Percentiles rank a stretch among this genome's conserved stretches.
Conservation (phyloP, 2,888 invertebrate species). For the Heliconius ismenius region DNA sequence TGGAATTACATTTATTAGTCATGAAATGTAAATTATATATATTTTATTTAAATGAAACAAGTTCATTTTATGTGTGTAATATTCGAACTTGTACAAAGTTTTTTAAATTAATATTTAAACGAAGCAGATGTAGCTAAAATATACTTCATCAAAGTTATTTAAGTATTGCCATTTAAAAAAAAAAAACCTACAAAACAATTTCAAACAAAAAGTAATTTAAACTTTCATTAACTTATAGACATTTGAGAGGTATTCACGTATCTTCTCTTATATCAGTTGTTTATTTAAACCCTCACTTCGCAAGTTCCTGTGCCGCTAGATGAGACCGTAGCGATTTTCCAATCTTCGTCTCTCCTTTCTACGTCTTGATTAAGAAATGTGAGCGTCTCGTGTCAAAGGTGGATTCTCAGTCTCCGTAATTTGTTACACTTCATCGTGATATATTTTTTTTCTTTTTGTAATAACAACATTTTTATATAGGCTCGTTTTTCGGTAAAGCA, state of each 20-base stretch:
- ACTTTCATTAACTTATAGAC: conserved; percentile 23
- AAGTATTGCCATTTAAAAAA: not conserved
- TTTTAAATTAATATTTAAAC: not conserved
- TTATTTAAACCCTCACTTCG: conserved; percentile 34
- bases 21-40: not conserved
- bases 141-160: not conserved
- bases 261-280: conserved; percentile 24
- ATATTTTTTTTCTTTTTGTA: not conserved
- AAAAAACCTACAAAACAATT: not conserved
- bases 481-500: not conserved
- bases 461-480: not conserved
- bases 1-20: not conserved
- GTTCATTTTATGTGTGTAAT: not conserved
- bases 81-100: not conserved
- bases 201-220: conserved; percentile 21
- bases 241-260: conserved; percentile 17
- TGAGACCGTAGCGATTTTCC: conserved; percentile 42
- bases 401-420: conserved; percentile 33
- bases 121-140: too few relatives aligned
- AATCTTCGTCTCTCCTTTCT: conserved; percentile 45
- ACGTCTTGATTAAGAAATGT: conserved; percentile 45
- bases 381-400: conserved; percentile 42
- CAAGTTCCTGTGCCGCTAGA: conserved; percentile 41
- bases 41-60: not conserved
- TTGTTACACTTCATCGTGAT: conserved; percentile 24